A percentile compares a stretch with the other conserved stretches of the same genome.
Evolutionary conservation across 2,113 vertebrate genomes (phyloP).

Genomic region (Baryphthengus martii): DNA sequence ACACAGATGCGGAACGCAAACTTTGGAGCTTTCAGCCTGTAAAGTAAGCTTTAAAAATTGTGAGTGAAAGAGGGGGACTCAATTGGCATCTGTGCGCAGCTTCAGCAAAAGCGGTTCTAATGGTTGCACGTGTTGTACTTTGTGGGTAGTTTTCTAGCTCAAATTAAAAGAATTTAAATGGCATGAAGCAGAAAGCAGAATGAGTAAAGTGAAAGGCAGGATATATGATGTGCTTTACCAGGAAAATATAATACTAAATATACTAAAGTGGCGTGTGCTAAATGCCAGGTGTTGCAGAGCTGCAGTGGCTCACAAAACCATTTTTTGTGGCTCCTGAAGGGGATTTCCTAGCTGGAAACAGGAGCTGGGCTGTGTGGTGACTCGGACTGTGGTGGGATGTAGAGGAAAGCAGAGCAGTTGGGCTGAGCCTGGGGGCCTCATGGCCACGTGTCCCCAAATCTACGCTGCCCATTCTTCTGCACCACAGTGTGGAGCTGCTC

Average conservation of each 20-base stretch:
- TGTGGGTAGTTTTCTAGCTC: background rate
- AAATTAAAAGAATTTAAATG: background rate
- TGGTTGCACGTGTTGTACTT: background rate
- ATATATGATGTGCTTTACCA: background rate
- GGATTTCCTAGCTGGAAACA: background rate
- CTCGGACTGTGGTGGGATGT: accelerated
- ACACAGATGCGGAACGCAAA: constrained; percentile 47
- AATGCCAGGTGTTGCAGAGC: background rate
- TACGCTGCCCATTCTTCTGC: no score
- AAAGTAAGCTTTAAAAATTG: constrained; percentile 27
- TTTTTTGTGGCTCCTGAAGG: accelerated
- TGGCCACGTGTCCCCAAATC: accelerated
- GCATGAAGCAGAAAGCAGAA: background rate
- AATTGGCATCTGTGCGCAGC: background rate
- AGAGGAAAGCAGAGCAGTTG: background rate
- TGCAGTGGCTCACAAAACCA: background rate
- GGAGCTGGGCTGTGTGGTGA: accelerated
- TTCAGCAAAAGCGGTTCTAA: background rate
- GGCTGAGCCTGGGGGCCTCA: accelerated
- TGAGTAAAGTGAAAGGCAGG: background rate
- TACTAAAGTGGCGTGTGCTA: background rate
- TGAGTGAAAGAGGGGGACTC: constrained; percentile 15
- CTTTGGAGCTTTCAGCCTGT: constrained; percentile 20
- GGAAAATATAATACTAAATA: background rate
- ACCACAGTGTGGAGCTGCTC: background rate